Conservation (phyloP, 2,113 vertebrate genomes). For the Hippocampus mohnikei region DNA sequence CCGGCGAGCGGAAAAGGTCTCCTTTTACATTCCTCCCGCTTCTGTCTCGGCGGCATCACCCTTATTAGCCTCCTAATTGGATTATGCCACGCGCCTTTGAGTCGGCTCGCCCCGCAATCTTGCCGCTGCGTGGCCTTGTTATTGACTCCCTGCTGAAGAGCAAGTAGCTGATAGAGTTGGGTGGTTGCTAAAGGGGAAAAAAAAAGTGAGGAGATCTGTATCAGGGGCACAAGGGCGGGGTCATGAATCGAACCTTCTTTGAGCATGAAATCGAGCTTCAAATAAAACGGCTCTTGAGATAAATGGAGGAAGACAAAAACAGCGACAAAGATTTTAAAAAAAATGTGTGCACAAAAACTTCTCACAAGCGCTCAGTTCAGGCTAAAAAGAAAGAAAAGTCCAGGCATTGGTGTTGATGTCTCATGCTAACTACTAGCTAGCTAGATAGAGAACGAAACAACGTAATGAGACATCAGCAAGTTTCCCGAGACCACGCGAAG, state of each 20-base stretch:
- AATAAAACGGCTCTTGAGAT: not conserved
- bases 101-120: conserved; percentile 46
- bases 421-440: no score
- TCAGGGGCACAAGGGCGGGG: conserved; percentile 25
- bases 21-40: conserved; percentile 21
- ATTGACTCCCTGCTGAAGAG: conserved; percentile 38
- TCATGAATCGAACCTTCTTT: conserved; percentile 11
- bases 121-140: conserved; percentile 29
- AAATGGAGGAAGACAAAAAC: conserved; percentile 36
- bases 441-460: no score
- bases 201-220: conserved; percentile 37
- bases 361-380: no score
- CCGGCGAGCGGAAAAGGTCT: conserved; percentile 12
- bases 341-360: not conserved
- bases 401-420: not conserved
- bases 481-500: no score
- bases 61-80: conserved; percentile 59
- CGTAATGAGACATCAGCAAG: no score
- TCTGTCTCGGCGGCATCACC: conserved; percentile 43
- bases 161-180: conserved; percentile 38
- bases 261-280: conserved; percentile 31
- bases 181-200: conserved; percentile 34
- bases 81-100: conserved; percentile 42
- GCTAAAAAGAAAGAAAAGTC: not conserved
- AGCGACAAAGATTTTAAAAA: not conserved